Evolutionary conservation across 2,113 vertebrate genomes (phyloP).

Genomic region (Campylorhamphus procurvoides): DNA sequence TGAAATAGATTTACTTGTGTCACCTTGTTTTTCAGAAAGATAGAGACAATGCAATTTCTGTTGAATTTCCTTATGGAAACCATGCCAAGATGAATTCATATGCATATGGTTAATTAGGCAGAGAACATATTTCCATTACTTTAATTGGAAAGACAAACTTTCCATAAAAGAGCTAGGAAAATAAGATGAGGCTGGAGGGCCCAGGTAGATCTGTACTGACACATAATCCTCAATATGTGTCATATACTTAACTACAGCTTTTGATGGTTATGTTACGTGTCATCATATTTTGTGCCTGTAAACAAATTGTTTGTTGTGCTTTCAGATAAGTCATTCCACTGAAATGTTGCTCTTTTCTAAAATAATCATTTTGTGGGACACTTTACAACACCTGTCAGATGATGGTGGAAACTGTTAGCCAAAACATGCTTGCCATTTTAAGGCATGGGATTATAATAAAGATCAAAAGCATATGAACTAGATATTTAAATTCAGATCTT

Average conservation of each 20-base stretch:
- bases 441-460: neutral
- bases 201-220: neutral
- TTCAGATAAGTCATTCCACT: neutral
- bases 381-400: neutral
- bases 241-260: neutral
- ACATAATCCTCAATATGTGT: neutral
- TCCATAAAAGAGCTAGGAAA: neutral
- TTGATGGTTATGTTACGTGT: neutral
- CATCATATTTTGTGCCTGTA: neutral
- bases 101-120: neutral
- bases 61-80: neutral
- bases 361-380: neutral
- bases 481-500: neutral
- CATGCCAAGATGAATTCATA: neutral
- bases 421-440: neutral
- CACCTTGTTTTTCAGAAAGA: neutral
- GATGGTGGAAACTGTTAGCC: neutral
- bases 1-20: neutral
- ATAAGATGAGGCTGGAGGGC: neutral
- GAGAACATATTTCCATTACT: neutral
- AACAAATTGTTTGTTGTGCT: neutral
- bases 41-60: neutral
- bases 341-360: neutral
- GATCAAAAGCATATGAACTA: rapidly evolving
- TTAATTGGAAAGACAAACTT: neutral